phyloP scores from a whole-genome alignment of 2,113 vertebrate species.

The Nothocercus julius region DNA sequence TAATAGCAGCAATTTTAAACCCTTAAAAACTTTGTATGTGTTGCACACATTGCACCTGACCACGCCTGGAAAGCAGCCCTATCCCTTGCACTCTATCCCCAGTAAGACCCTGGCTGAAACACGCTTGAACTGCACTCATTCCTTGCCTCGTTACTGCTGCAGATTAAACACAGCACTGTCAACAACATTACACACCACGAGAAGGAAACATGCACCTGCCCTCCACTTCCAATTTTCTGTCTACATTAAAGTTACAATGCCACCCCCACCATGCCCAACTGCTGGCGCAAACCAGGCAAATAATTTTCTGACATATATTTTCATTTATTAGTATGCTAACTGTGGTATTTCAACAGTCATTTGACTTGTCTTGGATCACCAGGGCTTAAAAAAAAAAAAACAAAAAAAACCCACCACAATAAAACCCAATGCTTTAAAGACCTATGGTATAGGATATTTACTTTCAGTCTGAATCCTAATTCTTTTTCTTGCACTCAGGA shows the following conservation, averaged over 20 bases:
- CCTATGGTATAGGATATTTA: neutral
- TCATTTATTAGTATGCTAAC: neutral
- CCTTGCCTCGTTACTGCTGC: neutral
- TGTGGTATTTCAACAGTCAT: neutral
- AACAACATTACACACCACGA: neutral
- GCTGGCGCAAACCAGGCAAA: neutral
- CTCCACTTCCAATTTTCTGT: neutral
- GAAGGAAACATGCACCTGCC: neutral
- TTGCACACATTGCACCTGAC: neutral
- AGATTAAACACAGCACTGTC: neutral
- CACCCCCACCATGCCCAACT: neutral
- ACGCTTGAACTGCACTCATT: fast-evolving
- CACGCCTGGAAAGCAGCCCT: neutral
- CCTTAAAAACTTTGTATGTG: neutral
- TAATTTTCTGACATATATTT: neutral
- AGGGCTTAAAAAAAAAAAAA: neutral
- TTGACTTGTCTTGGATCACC: neutral
- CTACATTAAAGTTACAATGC: neutral
- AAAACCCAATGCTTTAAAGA: neutral
- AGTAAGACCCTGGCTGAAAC: neutral
- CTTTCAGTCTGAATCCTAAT: neutral
- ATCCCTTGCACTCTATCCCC: fast-evolving
- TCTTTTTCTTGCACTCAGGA: neutral
- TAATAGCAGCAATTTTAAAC: neutral
- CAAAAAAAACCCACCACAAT: too few species aligned